Percentiles rank a stretch among this genome's conserved stretches.
Conservation (phyloP, 2,888 invertebrate genomes). For the Prosopocoilus inquinatus region DNA sequence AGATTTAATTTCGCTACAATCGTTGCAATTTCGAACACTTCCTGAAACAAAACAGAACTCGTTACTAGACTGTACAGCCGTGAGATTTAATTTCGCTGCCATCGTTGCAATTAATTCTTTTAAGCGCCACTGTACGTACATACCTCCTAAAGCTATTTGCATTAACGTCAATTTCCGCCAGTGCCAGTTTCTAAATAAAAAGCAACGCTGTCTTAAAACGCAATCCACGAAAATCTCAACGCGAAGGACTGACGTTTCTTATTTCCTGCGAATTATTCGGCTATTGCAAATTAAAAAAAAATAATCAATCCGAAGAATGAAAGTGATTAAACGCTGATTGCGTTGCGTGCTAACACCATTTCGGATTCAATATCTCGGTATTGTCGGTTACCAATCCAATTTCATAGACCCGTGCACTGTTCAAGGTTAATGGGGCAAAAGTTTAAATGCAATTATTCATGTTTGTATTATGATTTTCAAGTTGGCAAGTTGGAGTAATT, state of each 20-base stretch:
- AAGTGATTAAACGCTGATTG: constrained; percentile 27
- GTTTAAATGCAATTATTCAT: constrained; percentile 1
- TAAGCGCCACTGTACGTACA: too few relatives aligned
- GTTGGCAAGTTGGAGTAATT: neutral
- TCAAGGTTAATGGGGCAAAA: constrained; percentile 30
- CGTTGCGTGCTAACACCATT: constrained; percentile 31
- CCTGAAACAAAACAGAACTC: too few relatives aligned
- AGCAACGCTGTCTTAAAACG: too few relatives aligned
- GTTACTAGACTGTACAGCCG: too few relatives aligned
- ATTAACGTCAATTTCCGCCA: too few relatives aligned
- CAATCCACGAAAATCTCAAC: constrained; percentile 3
- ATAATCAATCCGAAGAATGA: constrained; percentile 17
- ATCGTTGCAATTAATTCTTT: too few relatives aligned
- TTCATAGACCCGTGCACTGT: constrained; percentile 29
- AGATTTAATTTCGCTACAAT: too few relatives aligned
- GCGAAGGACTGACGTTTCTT: constrained; percentile 16
- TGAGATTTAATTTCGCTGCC: too few relatives aligned
- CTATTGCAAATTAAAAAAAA: constrained; percentile 12
- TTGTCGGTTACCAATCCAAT: constrained; percentile 31
- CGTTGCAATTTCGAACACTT: too few relatives aligned
- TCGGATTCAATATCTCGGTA: constrained; percentile 30
- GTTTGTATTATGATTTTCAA: neutral
- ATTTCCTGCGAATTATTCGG: constrained; percentile 10
- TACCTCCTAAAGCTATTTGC: too few relatives aligned
- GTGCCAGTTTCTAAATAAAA: too few relatives aligned